Evolutionary conservation across 2,888 invertebrate species (phyloP).

Genomic region (Eulithis prunata): DNA sequence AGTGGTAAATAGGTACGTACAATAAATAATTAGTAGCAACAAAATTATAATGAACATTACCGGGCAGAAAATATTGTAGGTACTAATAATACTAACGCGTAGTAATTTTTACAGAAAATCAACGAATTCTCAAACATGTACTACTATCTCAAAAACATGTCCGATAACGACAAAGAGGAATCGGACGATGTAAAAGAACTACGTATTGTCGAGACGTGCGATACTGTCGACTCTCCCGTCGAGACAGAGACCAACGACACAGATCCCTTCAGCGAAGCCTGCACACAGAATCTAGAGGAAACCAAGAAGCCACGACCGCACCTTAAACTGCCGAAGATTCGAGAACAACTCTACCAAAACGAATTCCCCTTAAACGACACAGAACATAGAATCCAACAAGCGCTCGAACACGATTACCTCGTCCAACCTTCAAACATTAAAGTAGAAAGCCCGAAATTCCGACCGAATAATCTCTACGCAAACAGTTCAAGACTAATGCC

Average conservation of each 20-base stretch:
- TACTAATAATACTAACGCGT: too few relatives aligned
- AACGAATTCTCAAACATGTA: constrained; percentile 95
- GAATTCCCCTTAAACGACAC: constrained; percentile 69
- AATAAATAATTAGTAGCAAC: too few relatives aligned
- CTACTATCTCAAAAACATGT: constrained; percentile 92
- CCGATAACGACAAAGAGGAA: constrained; percentile 83
- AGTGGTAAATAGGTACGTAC: too few relatives aligned
- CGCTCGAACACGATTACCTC: constrained; percentile 84
- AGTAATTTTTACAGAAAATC: constrained; percentile 87
- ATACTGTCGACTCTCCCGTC: constrained; percentile 72
- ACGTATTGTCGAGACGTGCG: constrained; percentile 73
- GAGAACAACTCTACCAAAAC: constrained; percentile 80
- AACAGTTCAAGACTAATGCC: constrained; percentile 76
- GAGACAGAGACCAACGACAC: constrained; percentile 46
- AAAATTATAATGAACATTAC: too few relatives aligned
- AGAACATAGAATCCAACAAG: constrained; percentile 74
- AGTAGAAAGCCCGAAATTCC: constrained; percentile 78
- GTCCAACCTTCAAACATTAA: constrained; percentile 86
- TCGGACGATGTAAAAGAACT: constrained; percentile 74
- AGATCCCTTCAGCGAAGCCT: constrained; percentile 80
- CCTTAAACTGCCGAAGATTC: constrained; percentile 70
- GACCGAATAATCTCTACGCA: constrained; percentile 77
- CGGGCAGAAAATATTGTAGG: too few relatives aligned
- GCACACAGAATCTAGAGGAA: constrained; percentile 75
- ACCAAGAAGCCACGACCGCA: constrained; percentile 77